phyloP scores from a whole-genome alignment of 2,113 vertebrate genomes.

The Cathartes aura region DNA sequence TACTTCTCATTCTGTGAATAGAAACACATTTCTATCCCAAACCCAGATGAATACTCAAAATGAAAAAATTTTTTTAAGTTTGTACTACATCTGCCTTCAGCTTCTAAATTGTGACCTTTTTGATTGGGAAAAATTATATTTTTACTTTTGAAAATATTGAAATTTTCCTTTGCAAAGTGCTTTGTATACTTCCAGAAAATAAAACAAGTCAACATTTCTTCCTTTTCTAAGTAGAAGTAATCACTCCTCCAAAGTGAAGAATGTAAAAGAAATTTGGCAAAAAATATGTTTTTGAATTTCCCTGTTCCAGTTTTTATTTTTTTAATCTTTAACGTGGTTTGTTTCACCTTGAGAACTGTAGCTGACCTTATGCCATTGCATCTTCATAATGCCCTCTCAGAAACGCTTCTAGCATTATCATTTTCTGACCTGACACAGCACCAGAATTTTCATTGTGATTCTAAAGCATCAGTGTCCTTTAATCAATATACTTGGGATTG shows the following conservation, averaged over 20 bases:
- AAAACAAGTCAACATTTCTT: background rate
- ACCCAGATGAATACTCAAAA: background rate
- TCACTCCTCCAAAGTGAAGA: background rate
- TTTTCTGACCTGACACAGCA: background rate
- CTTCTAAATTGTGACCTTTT: background rate
- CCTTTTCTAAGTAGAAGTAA: background rate
- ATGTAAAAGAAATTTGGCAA: background rate
- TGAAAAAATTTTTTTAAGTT: background rate
- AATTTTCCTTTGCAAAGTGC: background rate
- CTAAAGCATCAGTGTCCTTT: background rate
- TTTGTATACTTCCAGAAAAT: background rate
- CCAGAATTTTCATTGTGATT: background rate
- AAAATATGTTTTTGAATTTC: background rate
- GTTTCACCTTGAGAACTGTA: background rate
- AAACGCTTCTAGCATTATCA: background rate
- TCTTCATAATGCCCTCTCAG: background rate
- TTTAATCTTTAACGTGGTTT: background rate
- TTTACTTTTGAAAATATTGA: background rate
- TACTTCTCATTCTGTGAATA: background rate
- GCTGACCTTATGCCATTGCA: background rate
- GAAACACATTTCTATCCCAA: background rate
- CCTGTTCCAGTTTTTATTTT: background rate
- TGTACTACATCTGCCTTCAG: background rate
- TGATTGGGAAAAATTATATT: background rate
- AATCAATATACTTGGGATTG: background rate